A percentile compares a stretch with the other conserved stretches of the same genome.
These are phyloP conservation scores for Phorcus lineatus DNA, from an alignment of 2,888 invertebrate genomes.

Conservation along the genomic window DNA sequence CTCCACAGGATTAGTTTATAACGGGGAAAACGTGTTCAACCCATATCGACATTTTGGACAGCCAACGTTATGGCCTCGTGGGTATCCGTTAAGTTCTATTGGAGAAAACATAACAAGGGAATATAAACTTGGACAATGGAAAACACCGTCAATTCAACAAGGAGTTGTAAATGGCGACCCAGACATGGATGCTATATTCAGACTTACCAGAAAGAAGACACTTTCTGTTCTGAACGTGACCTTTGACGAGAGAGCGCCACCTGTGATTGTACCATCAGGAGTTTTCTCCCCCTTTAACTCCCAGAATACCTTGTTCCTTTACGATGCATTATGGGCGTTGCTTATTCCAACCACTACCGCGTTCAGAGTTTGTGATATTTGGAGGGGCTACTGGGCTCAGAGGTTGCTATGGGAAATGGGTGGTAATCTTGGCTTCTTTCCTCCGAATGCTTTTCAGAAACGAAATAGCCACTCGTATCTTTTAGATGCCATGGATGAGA, in stretches of 20 bases:
- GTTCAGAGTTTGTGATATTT: slow-evolving; percentile 61
- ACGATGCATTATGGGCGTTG: slow-evolving; percentile 60
- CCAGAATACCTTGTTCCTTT: slow-evolving; percentile 62
- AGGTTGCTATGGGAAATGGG: slow-evolving; percentile 55
- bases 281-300: slow-evolving; percentile 60
- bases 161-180: slow-evolving; percentile 65
- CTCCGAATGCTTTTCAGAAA: slow-evolving; percentile 49
- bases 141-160: slow-evolving; percentile 58
- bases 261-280: slow-evolving; percentile 51
- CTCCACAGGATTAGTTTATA: neutral
- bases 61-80: slow-evolving; percentile 63
- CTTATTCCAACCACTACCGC: slow-evolving; percentile 54
- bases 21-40: slow-evolving; percentile 16
- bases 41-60: slow-evolving; percentile 58
- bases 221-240: slow-evolving; percentile 40
- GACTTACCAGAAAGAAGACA: slow-evolving; percentile 52
- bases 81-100: slow-evolving; percentile 55
- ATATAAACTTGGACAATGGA: slow-evolving; percentile 33
- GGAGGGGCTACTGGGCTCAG: slow-evolving; percentile 62
- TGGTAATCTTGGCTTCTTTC: slow-evolving; percentile 49
- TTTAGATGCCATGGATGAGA: slow-evolving; percentile 53
- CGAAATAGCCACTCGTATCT: slow-evolving; percentile 49
- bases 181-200: slow-evolving; percentile 64
- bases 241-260: slow-evolving; percentile 57
- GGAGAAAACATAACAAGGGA: slow-evolving; percentile 9